Evolutionary conservation across 1,140 invertebrate species (phyloP), one percentile per base, ranked within the genome.

Genomic region (Stratiolaelaps scimitus): DNA sequence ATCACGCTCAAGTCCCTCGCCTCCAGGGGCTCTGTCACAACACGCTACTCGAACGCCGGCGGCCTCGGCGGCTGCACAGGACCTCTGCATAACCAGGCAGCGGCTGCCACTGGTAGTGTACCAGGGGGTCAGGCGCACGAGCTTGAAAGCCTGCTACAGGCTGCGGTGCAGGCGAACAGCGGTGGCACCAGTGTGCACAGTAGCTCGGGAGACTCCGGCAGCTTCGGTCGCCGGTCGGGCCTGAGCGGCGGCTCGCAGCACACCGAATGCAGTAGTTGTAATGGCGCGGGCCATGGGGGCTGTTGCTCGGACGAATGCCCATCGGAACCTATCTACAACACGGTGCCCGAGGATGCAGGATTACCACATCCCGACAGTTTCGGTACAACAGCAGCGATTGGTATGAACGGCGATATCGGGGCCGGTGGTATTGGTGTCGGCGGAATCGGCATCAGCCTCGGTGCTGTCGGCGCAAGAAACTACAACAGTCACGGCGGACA

Each of bases 191-290:
- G 53, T 34, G 23, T 60, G 15, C 26, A 60, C 53, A 60, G 53
- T 60, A 26, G 53, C 53, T 60, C 53, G 20, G 53, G 53, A 6
- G 53, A 60, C 20, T 60, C 53, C 6, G 53, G 26, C 15, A 60
- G 53, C 10, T 60, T 60, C 53, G 53, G 53, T 20, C 53, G 53
- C 34, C 53, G 53, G 2, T 29, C 26, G 26, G 53, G 53, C 15
- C 53, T 60, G 17, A 60, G 53, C 53, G 53, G 53, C 23, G 53
- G 53, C 17, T 60, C 53, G 15, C 34, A 40, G 34, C 53, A 60
- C 10, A 60, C 53, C 26, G 53, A 60, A 23, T 60, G 53, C 53
- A 60, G 53, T 26, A 60, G 53, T 23, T 60, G 53, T 34, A 34
- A 26, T 26, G 53, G 53, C 23, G 53, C 34, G 26, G 26, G 26